Evolutionary conservation across 1,140 invertebrate species (phyloP).

Genomic region (Bombus polaris): DNA sequence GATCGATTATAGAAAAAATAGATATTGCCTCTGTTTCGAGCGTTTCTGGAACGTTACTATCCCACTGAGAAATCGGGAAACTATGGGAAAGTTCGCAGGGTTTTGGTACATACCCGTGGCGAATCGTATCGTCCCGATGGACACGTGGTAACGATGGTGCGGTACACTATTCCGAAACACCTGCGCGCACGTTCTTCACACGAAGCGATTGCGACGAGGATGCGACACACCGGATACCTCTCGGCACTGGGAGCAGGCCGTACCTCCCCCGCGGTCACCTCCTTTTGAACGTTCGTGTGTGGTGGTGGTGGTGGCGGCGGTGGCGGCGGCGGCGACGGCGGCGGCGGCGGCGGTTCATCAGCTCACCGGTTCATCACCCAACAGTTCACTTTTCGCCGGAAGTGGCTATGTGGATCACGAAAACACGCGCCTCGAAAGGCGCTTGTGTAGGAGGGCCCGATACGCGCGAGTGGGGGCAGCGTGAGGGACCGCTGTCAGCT

Average conservation of each 20-base stretch:
- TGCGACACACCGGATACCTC: constrained; percentile 40
- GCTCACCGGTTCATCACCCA: constrained; percentile 11
- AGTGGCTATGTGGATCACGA: constrained; percentile 28
- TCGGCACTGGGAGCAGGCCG: constrained; percentile 10
- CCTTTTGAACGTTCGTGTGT: background rate
- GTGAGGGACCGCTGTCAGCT: background rate
- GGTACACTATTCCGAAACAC: constrained; percentile 53
- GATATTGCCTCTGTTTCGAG: background rate
- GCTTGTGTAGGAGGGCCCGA: constrained; percentile 14
- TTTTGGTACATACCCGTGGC: constrained; percentile 26
- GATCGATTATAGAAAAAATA: background rate
- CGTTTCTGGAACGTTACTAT: background rate
- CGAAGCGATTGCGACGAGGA: constrained; percentile 34
- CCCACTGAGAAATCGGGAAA: background rate
- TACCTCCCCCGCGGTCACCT: constrained; percentile 20
- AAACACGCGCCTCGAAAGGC: background rate
- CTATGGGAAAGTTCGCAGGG: background rate
- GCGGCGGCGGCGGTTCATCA: background rate
- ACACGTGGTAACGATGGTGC: constrained; percentile 40
- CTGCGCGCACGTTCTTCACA: constrained; percentile 50
- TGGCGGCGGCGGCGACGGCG: background rate
- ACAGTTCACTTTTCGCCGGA: constrained; percentile 51
- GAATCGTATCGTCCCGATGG: constrained; percentile 27
- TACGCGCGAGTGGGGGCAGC: background rate
- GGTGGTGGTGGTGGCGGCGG: background rate